Evolutionary conservation across 2,888 invertebrate genomes (phyloP), one percentile per base, ranked within the genome.

Genomic region (Chrysopilus asiliformis): DNA sequence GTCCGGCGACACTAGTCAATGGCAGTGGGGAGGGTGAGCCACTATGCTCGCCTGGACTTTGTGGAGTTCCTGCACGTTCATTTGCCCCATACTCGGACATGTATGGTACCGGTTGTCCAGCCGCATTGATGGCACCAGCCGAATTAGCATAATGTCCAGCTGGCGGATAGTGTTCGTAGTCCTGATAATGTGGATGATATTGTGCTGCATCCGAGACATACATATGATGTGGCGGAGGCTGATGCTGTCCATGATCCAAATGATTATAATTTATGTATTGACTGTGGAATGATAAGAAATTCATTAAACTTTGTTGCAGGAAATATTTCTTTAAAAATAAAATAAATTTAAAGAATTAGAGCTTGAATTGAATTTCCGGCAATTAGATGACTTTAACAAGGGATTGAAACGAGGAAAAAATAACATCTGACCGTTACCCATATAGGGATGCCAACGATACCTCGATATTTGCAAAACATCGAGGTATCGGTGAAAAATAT

Each of bases 41-140:
- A 48, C 68, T 68, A 46, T 66, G 66, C 50, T 71, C 71, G 46
- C 70, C 70, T 18, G 70, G 67, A 57, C 69, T 67, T 49, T 71
- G 68, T 44, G 71, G 69, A 33, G 66, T 66, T n/a, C 64, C 59
- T 27, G 66, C 62, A 33, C 65, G 49, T 45, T 65, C 66, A 12
- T 67, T 57, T 31, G 56, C 51, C 32, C 48, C 48, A 43, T 58
- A 56, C 34, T 57, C 65, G 7, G 66, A 66, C 42, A 66, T 52
- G 49, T 56, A 53, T 22, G 48, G 45, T 36, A 52, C 45, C 24
- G 40, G 38, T 15, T 33, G 40, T 15, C 34, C 37, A 18, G 39
- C 40, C 19, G 32, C 46, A 34, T 47, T 40, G n/a, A n/a, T n/a
- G 12, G 33, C 33, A 4, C 30, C 32, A 3, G 32, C 67, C 39